Conservation (phyloP, 1,140 invertebrate species). For the Aphidius ervi region DNA sequence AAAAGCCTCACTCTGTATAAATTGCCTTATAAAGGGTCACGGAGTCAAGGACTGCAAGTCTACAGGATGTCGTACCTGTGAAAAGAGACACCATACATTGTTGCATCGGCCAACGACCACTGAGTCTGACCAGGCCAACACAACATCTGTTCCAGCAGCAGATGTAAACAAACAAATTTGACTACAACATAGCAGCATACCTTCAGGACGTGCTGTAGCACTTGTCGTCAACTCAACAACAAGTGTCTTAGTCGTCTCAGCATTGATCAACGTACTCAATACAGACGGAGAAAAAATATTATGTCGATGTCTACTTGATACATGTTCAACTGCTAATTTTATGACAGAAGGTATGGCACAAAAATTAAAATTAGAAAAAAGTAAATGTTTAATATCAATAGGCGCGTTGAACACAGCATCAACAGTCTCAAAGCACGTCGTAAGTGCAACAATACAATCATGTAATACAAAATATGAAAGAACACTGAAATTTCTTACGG, state of each 20-base stretch:
- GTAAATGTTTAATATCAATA: background rate
- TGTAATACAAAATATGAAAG: too few relatives aligned
- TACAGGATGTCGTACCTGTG: too few relatives aligned
- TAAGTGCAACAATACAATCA: too few relatives aligned
- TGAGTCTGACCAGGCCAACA: too few relatives aligned
- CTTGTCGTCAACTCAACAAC: background rate
- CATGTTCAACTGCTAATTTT: constrained; percentile 21
- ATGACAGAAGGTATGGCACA: constrained; percentile 13
- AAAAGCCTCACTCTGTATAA: too few relatives aligned
- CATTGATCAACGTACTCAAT: constrained; percentile 3
- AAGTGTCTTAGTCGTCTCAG: constrained; percentile 8
- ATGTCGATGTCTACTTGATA: constrained; percentile 16
- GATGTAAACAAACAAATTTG: background rate
- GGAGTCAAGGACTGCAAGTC: too few relatives aligned
- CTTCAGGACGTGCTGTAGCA: background rate
- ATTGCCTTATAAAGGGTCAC: too few relatives aligned
- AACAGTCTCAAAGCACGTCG: constrained; percentile 6
- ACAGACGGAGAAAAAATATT: background rate
- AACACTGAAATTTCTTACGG: too few relatives aligned
- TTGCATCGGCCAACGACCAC: too few relatives aligned
- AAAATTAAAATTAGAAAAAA: too few relatives aligned
- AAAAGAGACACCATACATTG: too few relatives aligned
- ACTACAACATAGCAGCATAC: too few relatives aligned
- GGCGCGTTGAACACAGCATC: background rate
- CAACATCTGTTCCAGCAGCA: background rate